A percentile compares a stretch with the other conserved stretches of the same genome.
phyloP scores from a whole-genome alignment of 1,140 invertebrate genomes.

The Magallana angulata region DNA sequence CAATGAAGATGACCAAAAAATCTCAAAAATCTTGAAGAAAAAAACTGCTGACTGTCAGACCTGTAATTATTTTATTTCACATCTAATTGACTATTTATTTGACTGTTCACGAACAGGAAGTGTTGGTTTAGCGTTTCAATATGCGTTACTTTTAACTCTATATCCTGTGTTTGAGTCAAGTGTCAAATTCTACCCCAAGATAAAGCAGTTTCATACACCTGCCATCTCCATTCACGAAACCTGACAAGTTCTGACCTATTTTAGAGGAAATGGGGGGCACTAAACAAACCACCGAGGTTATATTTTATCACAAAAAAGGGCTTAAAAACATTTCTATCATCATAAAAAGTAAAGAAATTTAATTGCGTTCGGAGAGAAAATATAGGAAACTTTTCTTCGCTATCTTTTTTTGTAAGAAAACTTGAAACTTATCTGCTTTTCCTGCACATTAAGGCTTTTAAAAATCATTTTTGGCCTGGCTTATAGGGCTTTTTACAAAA shows the following conservation, averaged over 20 bases:
- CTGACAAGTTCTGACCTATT: conserved; percentile 25
- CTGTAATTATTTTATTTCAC: too few relatives aligned
- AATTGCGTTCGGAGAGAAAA: neutral
- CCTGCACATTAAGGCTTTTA: conserved; percentile 1
- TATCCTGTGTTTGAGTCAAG: conserved; percentile 5
- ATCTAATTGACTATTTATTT: neutral
- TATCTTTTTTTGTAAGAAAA: conserved; percentile 1
- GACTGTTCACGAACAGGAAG: conserved; percentile 19
- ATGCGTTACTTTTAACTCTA: neutral
- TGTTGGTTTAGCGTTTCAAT: neutral
- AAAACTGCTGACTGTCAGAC: too few relatives aligned
- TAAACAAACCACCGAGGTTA: neutral
- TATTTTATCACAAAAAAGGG: neutral
- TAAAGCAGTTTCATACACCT: conserved; percentile 20
- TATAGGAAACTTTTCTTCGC: neutral
- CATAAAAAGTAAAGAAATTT: conserved; percentile 5
- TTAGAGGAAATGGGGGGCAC: conserved; percentile 4
- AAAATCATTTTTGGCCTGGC: neutral
- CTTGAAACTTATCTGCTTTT: neutral
- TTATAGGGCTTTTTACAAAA: neutral
- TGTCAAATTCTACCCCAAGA: conserved; percentile 15
- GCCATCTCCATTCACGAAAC: conserved; percentile 10
- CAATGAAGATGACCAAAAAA: too few relatives aligned
- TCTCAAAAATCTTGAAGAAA: too few relatives aligned
- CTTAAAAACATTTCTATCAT: conserved; percentile 17